Conservation (phyloP, 2,888 invertebrate species). For the Diadegma fenestrale region DNA sequence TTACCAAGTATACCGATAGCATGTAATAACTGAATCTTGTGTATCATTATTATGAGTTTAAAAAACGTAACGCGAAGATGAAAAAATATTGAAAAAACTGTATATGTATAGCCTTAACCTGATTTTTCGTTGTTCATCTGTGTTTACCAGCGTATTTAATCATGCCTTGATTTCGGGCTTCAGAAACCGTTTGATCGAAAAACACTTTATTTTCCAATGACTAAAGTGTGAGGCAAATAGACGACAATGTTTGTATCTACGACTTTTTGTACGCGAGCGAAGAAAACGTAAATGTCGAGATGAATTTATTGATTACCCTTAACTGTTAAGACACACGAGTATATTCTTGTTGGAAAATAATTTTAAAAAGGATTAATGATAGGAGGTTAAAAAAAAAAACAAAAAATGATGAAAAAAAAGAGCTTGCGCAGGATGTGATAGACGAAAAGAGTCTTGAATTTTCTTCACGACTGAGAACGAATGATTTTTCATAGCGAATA, state of each 20-base stretch:
- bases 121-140: slow-evolving; percentile 40
- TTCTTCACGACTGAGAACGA: slow-evolving; percentile 43
- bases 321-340: slow-evolving; percentile 62
- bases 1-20: slow-evolving; percentile 59
- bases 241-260: slow-evolving; percentile 63
- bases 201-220: slow-evolving; percentile 24
- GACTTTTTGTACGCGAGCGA: slow-evolving; percentile 65
- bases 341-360: slow-evolving; percentile 67
- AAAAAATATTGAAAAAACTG: slow-evolving; percentile 21
- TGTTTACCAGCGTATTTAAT: slow-evolving; percentile 53
- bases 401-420: slow-evolving; percentile 28
- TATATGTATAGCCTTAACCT: slow-evolving; percentile 62
- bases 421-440: slow-evolving; percentile 67
- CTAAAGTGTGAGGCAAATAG: slow-evolving; percentile 36
- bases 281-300: slow-evolving; percentile 52
- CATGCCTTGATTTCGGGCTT: slow-evolving; percentile 39
- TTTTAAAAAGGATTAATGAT: slow-evolving; percentile 33
- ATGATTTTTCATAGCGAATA: slow-evolving; percentile 58
- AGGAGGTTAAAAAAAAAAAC: slow-evolving; percentile 14
- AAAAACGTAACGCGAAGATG: slow-evolving; percentile 17
- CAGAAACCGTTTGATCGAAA: slow-evolving; percentile 43
- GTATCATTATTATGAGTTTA: slow-evolving; percentile 52
- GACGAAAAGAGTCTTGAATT: slow-evolving; percentile 36
- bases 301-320: slow-evolving; percentile 65
- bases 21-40: slow-evolving; percentile 62